phyloP scores from a whole-genome alignment of 2,888 invertebrate genomes.

The Gymnoscelis rufifasciata region DNA sequence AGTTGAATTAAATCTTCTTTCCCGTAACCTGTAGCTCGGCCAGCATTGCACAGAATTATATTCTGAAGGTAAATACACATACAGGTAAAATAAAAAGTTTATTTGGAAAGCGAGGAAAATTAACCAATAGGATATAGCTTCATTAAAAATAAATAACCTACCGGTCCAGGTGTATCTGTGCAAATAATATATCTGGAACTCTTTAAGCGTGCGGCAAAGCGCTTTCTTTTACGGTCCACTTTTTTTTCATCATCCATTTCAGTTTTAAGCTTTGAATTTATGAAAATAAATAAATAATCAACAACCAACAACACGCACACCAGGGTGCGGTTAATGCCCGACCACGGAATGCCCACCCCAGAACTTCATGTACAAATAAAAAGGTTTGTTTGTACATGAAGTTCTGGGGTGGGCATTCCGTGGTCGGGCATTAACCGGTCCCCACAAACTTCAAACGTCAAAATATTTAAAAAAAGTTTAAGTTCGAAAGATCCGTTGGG shows the following conservation, averaged over 20 bases:
- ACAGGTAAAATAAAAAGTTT: no score
- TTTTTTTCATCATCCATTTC: constrained; percentile 55
- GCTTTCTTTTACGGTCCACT: constrained; percentile 53
- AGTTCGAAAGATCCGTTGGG: constrained; percentile 8
- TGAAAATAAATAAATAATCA: no score
- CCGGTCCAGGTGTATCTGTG: constrained; percentile 43
- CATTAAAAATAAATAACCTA: constrained; percentile 41
- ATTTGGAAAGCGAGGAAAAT: no score
- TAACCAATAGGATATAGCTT: no score
- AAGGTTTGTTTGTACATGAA: no score
- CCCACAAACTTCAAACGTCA: not conserved
- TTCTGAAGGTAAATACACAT: constrained; percentile 76
- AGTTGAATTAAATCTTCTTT: constrained; percentile 81
- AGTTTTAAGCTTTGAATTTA: not conserved
- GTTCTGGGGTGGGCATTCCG: no score
- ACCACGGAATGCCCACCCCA: no score
- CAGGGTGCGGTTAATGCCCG: no score
- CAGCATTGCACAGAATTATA: constrained; percentile 90
- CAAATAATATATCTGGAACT: constrained; percentile 53
- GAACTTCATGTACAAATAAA: no score
- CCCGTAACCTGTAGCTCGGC: constrained; percentile 88
- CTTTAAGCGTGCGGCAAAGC: constrained; percentile 59
- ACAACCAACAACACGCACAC: no score
- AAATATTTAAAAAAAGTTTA: not conserved
- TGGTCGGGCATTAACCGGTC: no score